Base-by-base conservation (phyloP, 1,140 invertebrate species). In the Penaeus indicus region DNA sequence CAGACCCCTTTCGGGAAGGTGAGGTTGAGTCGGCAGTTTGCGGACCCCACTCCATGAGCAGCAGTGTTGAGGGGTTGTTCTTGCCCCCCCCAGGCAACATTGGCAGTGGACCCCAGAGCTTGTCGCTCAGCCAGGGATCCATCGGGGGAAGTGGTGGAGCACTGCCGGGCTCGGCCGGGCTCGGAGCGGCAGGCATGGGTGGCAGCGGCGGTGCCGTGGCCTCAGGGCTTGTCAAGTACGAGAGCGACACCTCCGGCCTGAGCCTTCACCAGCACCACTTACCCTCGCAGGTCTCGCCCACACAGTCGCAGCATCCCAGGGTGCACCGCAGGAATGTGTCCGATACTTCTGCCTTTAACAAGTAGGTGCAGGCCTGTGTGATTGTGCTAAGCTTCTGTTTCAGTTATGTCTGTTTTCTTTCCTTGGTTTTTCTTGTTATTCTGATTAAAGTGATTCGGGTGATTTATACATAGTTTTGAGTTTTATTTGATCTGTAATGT, bases 301-400 rank as follows among this genome's bases (percentile, higher is more conserved):
- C 96, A 97, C 92, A 93, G 27, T 38, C 85, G 10, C 85, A 86
- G 27, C 85, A 86, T 54, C 85, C 85, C 32, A 54, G 85, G 63
- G 85, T 67, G 19, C 85, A 86, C 32, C 60, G 96, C 64, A 94
- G 97, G 69, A 97, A 97, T 92, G 96, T 97, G 91, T 97, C 96
- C 92, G 97, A 97, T 92, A 97, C 96, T 1, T 97, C 96, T 79
- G 96, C 96, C 90, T 96, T 97, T 92, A 96, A 96, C 92, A 96
- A 96, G 96, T 96, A 94, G 93, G 94, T 92, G 89, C n/a, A 16
- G 5, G 27, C n/a, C 38, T 75, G 19, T 27, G 2, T 10, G 42
- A 25, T 2, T 32, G 27, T 32, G 18, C 4, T 75, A 38, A 27
- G 18, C 5, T 19, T 19, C 21, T n/a, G 18, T 75, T 19, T 27